Evolutionary conservation across 2,113 vertebrate genomes (phyloP), one percentile per base, ranked within the genome.

Genomic region (Odontophorus gujanensis): DNA sequence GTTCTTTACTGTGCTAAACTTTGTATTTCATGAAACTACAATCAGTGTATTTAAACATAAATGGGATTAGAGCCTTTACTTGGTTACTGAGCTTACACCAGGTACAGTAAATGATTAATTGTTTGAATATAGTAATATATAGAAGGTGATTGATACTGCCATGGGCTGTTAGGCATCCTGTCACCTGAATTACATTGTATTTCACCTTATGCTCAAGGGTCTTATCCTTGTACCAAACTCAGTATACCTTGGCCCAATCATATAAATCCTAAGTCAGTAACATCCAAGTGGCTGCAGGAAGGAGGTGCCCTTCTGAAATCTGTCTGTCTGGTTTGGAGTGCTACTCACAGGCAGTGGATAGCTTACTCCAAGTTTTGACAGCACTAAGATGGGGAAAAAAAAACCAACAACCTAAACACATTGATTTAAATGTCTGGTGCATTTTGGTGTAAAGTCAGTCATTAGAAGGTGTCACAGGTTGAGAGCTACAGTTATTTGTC

Each of bases 351-450:
- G 36, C 59, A 87, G 40, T 80, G 48, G 6, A 45, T n/a, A 51
- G 21, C 15, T 78, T 73, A 53, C 15, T 82, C 6, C 30, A 66
- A 50, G 73, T 62, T 15, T 68, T 62, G 14, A 59, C 40, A 79
- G 36, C 21, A 28, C 11, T 25, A 50, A 42, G 7, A 12, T 2
- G 1, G 20, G 28, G 40, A 9, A 24, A 9, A 0, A 2, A 4
- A 58, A 48, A 9, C 15, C 47, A 55, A 5, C 50, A 53, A 53
- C 25, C 7, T 26, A 51, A 57, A 57, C 17, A 19, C 53, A 11
- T 73, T 13, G 1, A 34, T 28, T 17, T 1, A 81, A 65, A 48
- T 28, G 6, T 76, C 40, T 82, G 47, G n/a, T 71, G 22, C 5
- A 2, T 89, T 89, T 78, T 42, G 24, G 30, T 16, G 7, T 45